A percentile compares a stretch with the other conserved stretches of the same genome.
These are phyloP conservation scores for Sphaerolaimus hirsutus DNA, from an alignment of 2,888 invertebrate genomes.

Conservation along the genomic window DNA sequence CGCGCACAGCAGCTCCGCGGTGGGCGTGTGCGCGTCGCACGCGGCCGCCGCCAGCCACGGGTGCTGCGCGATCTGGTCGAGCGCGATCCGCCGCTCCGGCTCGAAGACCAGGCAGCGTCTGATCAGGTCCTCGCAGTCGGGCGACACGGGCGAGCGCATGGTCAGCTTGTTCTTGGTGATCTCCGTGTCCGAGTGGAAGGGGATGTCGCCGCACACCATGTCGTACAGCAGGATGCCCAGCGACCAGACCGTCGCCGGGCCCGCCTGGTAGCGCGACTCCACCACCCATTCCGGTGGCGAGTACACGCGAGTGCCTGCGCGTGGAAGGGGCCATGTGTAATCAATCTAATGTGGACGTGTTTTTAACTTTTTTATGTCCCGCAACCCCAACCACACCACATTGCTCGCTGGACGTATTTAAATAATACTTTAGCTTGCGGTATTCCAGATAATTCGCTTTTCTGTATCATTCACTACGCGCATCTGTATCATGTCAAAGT, in stretches of 20 bases:
- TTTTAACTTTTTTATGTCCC: not conserved
- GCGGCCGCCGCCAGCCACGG: slow-evolving; percentile 34
- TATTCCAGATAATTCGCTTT: too few species aligned
- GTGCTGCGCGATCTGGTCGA: slow-evolving; percentile 34
- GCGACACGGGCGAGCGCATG: slow-evolving; percentile 12
- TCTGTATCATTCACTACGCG: too few species aligned
- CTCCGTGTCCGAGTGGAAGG: slow-evolving; percentile 38
- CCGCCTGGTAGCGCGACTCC: slow-evolving; percentile 33
- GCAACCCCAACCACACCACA: too few species aligned
- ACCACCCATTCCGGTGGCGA: slow-evolving; percentile 41
- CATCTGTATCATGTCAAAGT: too few species aligned
- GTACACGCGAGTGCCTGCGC: slow-evolving; percentile 39
- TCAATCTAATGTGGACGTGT: not conserved
- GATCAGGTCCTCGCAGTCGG: slow-evolving; percentile 35
- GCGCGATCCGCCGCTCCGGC: slow-evolving; percentile 30
- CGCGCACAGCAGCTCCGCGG: too few species aligned
- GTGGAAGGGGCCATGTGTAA: not conserved
- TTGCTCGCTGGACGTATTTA: too few species aligned
- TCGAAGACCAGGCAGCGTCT: slow-evolving; percentile 32
- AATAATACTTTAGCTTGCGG: too few species aligned
- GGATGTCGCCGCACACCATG: slow-evolving; percentile 41
- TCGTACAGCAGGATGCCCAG: slow-evolving; percentile 39
- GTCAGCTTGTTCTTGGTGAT: slow-evolving; percentile 28
- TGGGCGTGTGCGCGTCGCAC: too few species aligned
- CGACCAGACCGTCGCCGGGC: slow-evolving; percentile 39